Evolutionary conservation across 1,140 invertebrate genomes (phyloP), one percentile per base, ranked within the genome.

Genomic region (Trypoxylus dichotomus): DNA sequence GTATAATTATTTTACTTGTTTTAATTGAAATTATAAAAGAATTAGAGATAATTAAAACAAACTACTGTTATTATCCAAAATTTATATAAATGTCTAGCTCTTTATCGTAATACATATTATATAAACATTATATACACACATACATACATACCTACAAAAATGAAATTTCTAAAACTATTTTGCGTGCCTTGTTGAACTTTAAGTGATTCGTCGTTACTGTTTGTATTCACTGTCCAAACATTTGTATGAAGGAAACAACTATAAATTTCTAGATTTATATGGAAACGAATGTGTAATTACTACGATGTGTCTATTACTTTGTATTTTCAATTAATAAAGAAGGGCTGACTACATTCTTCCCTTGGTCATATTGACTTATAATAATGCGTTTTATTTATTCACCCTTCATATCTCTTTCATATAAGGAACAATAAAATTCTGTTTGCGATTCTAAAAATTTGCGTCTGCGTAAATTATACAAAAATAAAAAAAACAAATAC

Each of bases 361-460:
- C 82, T 83, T 83, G 82, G 82, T 83, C 83, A 83, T 83, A 85
- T 85, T 83, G 83, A 83, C 83, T 83, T 82, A 81, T 63, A 76
- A 25, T 71, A 13, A 76, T 41, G 27, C 25, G 60, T 41, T 76
- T 76, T 71, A 74, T 74, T 37, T 37, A 8, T 74, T 41, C 47
- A 24, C 60, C 21, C 60, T 63, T 63, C 25, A n/a, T 19, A n/a
- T 11, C 25, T 63, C 24, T 19, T 19, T 15, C 3, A 47, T 6
- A 19, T 13, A n/a, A 15, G 10, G 11, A 47, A 47, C n/a, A 47
- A 47, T 47, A 47, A 3, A 47, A 47, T 32, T 7, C 32, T 32
- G 7, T n/a, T n/a, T n/a, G n/a, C n/a, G n/a, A n/a, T n/a, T n/a
- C n/a, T n/a, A n/a, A n/a, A n/a, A n/a, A n/a, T n/a, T n/a, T n/a